phyloP scores from a whole-genome alignment of 1,140 invertebrate species.

The Varroa destructor region DNA sequence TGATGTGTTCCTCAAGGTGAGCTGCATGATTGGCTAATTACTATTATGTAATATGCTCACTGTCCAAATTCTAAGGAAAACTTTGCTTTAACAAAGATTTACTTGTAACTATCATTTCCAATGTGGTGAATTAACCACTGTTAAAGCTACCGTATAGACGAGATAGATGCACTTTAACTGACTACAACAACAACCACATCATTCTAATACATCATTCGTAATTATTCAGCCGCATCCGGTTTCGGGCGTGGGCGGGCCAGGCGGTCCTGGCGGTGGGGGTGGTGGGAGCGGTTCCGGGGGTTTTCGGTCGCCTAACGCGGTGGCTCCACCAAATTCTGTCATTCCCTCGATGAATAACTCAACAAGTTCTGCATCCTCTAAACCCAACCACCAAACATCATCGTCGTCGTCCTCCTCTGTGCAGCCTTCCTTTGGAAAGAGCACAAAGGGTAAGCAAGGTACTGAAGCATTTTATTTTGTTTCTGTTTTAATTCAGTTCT shows the following conservation, averaged over 20 bases:
- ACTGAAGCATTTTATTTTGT: too few relatives aligned
- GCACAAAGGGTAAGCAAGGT: slow-evolving; percentile 25
- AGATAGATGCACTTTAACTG: too few relatives aligned
- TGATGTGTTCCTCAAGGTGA: not conserved
- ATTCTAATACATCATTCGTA: too few relatives aligned
- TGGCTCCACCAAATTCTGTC: slow-evolving; percentile 37
- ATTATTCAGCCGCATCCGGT: slow-evolving; percentile 13
- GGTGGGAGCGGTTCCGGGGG: slow-evolving; percentile 21
- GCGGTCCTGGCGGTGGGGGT: slow-evolving; percentile 19
- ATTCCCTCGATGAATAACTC: slow-evolving; percentile 14
- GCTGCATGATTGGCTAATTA: not conserved
- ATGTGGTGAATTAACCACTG: too few relatives aligned
- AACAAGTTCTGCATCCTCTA: not conserved
- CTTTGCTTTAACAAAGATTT: too few relatives aligned
- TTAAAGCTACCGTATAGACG: too few relatives aligned
- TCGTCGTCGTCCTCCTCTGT: slow-evolving; percentile 4
- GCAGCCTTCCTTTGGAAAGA: slow-evolving; percentile 25
- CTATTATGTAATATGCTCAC: not conserved
- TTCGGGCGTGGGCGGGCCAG: slow-evolving; percentile 2
- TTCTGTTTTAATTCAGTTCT: too few relatives aligned
- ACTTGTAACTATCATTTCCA: too few relatives aligned
- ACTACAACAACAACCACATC: too few relatives aligned
- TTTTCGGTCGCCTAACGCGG: slow-evolving; percentile 40
- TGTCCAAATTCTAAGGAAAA: too few relatives aligned
- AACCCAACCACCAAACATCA: slow-evolving; percentile 16